Conservation (phyloP, 2,113 vertebrate species). For the Sterrhoptilus dennistouni region DNA sequence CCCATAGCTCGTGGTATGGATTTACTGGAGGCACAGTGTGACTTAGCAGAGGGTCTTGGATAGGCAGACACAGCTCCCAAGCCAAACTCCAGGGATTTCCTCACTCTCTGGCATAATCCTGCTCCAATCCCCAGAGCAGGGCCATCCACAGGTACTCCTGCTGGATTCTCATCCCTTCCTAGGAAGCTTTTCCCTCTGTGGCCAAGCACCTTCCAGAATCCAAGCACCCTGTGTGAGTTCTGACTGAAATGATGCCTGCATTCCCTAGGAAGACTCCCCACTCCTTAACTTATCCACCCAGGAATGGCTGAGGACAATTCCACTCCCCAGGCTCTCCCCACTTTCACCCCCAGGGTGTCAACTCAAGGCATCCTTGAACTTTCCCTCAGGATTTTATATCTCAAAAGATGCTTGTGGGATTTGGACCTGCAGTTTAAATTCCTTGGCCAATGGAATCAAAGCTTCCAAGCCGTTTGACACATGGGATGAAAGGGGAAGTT, state of each 20-base stretch:
- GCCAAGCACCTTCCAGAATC: neutral
- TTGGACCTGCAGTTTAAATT: slow-evolving; percentile 8
- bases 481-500: slow-evolving; percentile 39
- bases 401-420: neutral
- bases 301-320: neutral
- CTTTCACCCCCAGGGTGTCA: neutral
- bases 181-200: neutral
- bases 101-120: neutral
- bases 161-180: neutral
- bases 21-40: neutral
- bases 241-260: neutral
- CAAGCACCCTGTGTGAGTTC: neutral
- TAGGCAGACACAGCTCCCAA: rapidly evolving
- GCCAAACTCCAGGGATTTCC: neutral
- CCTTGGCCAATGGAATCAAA: neutral
- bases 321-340: neutral
- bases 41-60: rapidly evolving
- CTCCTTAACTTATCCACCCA: neutral
- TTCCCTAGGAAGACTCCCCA: neutral
- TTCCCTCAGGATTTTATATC: neutral
- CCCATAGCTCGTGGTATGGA: rapidly evolving
- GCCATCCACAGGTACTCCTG: neutral
- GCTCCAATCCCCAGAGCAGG: neutral
- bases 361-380: neutral
- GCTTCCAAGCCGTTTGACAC: slow-evolving; percentile 48